Base-by-base conservation (phyloP, 2,888 invertebrate species). In the Sycophila texana region DNA sequence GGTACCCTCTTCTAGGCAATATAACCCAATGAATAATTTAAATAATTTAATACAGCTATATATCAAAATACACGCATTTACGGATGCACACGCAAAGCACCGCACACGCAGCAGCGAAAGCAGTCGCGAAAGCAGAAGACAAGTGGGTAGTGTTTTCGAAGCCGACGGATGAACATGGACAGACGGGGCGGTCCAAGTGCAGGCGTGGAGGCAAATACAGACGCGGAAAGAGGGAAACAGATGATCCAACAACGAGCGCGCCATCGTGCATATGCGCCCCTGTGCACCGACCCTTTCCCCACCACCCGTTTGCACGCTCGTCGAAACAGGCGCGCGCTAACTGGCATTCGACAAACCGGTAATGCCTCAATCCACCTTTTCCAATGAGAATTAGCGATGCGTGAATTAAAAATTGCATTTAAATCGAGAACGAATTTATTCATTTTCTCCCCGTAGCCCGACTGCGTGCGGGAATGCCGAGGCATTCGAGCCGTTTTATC, bases 391-490 rank as follows among this genome's bases (percentile, higher is more conserved):
- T 81, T 83, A 81, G 55, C 83, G 81, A 81, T 82, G 85, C 84
- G 84, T 82, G 84, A 85, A 84, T 85, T 80, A 83, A 83, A 83
- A 84, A 83, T 84, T 83, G 80, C 80, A 80, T 84, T 84, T 81
- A 82, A 77, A 81, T 84, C 80, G 71, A 20, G 30, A 14, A 7
- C 53, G 61, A 53, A 61, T 73, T 73, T 73, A 73, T 58, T 71
- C 58, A 51, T 60, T 60, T 47, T 65, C 53, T 51, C 22, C 4
- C 39, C n/a, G 39, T n/a, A n/a, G n/a, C n/a, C 5, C 18, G 39
- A 18, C 18, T 7, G 63, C 39, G 53, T 14, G 53, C 53, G n/a
- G 53, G 4, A n/a, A n/a, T 3, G 53, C n/a, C 10, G 10, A 10
- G 39, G 39, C 7, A 39, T 7, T 5, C 39, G 0, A 39, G 26